Evolutionary conservation across 1,140 invertebrate species (phyloP), one percentile per base, ranked within the genome.

Genomic region (Ephestia elutella): DNA sequence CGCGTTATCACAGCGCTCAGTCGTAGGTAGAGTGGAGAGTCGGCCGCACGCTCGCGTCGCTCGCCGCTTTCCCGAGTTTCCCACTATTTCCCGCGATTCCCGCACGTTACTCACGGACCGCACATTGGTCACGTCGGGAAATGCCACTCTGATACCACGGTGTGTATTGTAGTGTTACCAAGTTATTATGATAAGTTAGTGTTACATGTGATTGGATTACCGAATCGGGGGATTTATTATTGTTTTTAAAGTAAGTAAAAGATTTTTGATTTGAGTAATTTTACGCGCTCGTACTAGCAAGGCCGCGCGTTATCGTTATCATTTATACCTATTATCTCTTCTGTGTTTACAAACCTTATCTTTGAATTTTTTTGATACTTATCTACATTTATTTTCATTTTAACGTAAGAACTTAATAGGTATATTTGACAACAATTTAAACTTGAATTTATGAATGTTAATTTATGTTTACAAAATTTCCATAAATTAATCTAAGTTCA

Each of bases 181-280:
- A 53, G 20, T 57, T 71, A 64, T 62, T 70, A 65, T 67, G 69
- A 78, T 77, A 71, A 73, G 68, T 74, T 82, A 74, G 75, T 78
- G 75, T 68, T 7, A 25, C 78, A 70, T 75, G 74, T 82, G 81
- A 83, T 75, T 64, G 74, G 73, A 82, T 80, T 79, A 77, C 73
- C 51, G 66, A 70, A 71, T 60, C 30, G 60, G 65, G 64, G 72
- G 78, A 78, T 80, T 70, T 55, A 54, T 66, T 71, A 70, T 76
- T 79, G 70, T 80, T 80, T 76, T 73, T 62, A 68, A 67, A 60
- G 80, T 85, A 80, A 85, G 80, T 80, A 60, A 48, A 55, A 63
- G 63, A 50, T 77, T 68, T 67, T 59, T 71, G 5, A 3, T 44
- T 15, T 15, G 1, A 15, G 38, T 44, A 44, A 44, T 15, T 44